Evolutionary conservation across 1,140 invertebrate species (phyloP).

Genomic region (Sarcophaga peregrina): DNA sequence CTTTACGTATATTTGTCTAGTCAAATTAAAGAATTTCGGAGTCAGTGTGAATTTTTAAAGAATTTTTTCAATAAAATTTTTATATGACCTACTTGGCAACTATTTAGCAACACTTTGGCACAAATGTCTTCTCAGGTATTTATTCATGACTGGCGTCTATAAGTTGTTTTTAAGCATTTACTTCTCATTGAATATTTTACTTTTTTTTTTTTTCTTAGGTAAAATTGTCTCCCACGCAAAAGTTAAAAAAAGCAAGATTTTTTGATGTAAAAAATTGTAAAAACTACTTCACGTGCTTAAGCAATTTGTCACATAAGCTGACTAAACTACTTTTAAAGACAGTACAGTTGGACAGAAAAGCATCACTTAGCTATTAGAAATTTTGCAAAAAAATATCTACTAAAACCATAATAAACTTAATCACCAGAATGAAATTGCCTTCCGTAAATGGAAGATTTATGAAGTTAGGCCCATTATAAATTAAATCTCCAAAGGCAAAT

Average conservation of each 20-base stretch:
- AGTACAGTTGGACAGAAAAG: not conserved
- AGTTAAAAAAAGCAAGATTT: not conserved
- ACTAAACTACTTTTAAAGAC: not conserved
- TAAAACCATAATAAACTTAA: no score
- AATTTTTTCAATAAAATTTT: not conserved
- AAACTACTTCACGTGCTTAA: conserved; percentile 3
- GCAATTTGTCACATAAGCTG: conserved; percentile 22
- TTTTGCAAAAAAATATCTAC: no score
- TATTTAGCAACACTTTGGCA: not conserved
- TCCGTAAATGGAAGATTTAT: no score
- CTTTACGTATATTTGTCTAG: not conserved
- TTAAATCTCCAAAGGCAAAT: not conserved
- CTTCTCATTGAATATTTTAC: not conserved
- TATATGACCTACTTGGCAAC: conserved; percentile 4
- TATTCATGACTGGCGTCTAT: not conserved
- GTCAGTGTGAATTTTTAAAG: no score
- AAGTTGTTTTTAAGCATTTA: not conserved
- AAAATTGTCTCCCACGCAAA: not conserved
- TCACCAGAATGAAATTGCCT: no score
- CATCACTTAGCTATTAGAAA: no score
- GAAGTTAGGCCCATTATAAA: no score
- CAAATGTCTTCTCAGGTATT: not conserved
- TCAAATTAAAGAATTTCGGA: no score
- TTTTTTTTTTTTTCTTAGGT: not conserved
- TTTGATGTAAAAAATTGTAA: not conserved